These are phyloP conservation scores for Cephus sareptanus DNA, from an alignment of 2,888 invertebrate species.

Conservation along the genomic window DNA sequence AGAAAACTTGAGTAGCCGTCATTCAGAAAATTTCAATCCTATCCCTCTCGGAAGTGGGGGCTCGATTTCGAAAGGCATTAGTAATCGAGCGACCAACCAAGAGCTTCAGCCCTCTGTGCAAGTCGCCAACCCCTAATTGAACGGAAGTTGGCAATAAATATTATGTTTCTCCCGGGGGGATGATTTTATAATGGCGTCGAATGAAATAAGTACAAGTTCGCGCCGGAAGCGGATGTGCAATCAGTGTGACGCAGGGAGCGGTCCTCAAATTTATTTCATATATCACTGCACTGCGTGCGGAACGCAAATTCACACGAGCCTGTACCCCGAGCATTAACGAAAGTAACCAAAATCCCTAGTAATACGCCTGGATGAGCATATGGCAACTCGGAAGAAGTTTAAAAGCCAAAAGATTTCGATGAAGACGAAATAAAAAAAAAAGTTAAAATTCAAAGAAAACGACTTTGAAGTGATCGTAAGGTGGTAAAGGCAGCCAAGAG, in stretches of 20 bases:
- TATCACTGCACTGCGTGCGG: neutral
- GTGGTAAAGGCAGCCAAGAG: neutral
- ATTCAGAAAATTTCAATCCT: neutral
- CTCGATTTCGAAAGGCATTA: slow-evolving; percentile 49
- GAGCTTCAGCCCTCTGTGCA: slow-evolving; percentile 27
- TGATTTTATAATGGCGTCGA: slow-evolving; percentile 55
- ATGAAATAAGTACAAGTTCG: slow-evolving; percentile 38
- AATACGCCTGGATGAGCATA: neutral
- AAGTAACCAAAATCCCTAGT: neutral
- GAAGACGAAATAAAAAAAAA: neutral
- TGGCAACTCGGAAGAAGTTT: neutral
- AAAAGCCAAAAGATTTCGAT: neutral
- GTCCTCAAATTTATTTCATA: slow-evolving; percentile 25
- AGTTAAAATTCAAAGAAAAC: neutral
- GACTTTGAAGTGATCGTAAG: neutral
- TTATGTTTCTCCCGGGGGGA: slow-evolving; percentile 56
- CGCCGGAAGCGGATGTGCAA: slow-evolving; percentile 61
- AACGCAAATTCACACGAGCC: neutral
- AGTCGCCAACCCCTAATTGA: slow-evolving; percentile 61
- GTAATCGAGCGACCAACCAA: slow-evolving; percentile 25
- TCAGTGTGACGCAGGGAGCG: slow-evolving; percentile 42
- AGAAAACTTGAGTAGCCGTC: neutral
- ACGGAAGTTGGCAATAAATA: slow-evolving; percentile 65
- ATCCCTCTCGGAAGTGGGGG: neutral
- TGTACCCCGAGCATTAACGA: neutral